Evolutionary conservation across 2,113 vertebrate species (phyloP), one percentile per base, ranked within the genome.

Genomic region (Emydura subglobosa): DNA sequence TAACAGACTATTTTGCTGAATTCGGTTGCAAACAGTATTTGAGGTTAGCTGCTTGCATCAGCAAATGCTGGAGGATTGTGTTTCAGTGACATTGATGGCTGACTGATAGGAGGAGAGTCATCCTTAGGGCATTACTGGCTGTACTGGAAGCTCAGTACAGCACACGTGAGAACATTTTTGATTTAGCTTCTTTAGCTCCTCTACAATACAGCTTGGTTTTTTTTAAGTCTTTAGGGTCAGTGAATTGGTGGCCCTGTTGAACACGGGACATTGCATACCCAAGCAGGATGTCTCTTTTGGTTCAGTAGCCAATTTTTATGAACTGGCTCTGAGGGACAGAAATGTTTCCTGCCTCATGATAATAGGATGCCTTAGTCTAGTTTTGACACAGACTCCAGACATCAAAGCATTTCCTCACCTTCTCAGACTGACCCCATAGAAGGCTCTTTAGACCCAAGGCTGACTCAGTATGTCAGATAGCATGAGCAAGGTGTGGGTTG

Each of bases 251-350:
- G 50, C 54, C 39, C 78, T 34, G 79, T 19, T 8, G 59, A 53
- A 34, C 34, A 49, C 5, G 16, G 34, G 88, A 82, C 31, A 0
- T 31, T 14, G 85, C 92, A 82, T 61, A 91, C 84, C 74, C 42
- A 47, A 25, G 72, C 0, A 50, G 55, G 51, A n/a, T 72, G 79
- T 83, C 83, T 93, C 54, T 4, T 0, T 12, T 83, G 44, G 21
- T 49, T 83, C 0, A 5, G 53, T 53, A 90, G 61, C 44, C 57
- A 59, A 47, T n/a, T 88, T 85, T 34, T 91, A 53, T 51, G 79
- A 92, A 21, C 85, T 91, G 82, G 31, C 61, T 91, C 89, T 76
- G 61, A 91, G 53, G 49, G 55, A 85, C 86, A 53, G 85, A 84
- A 47, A 50, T n/a, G 31, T 65, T 50, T 88, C 80, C 87, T 82